Base-by-base conservation (phyloP, 2,888 invertebrate genomes). In the Gortyna flavago region DNA sequence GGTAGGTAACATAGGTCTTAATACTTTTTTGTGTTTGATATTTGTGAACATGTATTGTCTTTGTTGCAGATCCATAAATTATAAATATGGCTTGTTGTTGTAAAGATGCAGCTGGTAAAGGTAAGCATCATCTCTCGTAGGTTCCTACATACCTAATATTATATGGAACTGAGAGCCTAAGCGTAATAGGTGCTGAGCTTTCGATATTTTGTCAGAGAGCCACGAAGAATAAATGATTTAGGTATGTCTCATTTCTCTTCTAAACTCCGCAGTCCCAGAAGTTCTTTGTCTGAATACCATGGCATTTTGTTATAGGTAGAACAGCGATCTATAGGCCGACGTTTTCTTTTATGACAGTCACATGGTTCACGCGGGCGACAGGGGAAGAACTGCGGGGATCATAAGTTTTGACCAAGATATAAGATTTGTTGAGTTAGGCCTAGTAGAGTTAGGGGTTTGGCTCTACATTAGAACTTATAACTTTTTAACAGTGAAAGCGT, bases 61-160 rank as follows among this genome's bases (percentile, higher is more conserved):
- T 51, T 73, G 38, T 83, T 84, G 48, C 77, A 86, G 84, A 57
- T 78, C 35, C 21, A 44, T 51, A 59, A 67, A 25, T 66, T 32
- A n/a, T 51, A 54, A 85, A 73, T 48, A 90, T 90, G 90, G 85
- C 90, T 35, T 90, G 90, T 80, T 89, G 87, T 71, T 91, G 90
- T 84, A 88, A 84, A 79, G 11, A 86, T 73, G 7, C 59, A 54
- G n/a, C 70, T 62, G 85, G 90, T 73, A 82, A 65, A 84, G 61
- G 86, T 87, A 69, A 84, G 81, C 81, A 75, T 16, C 13, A 62
- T 51, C 9, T 68, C 9, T 35, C 32, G 21, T 29, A 29, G 72
- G 9, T 77, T 41, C 51, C n/a, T 75, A n/a, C 11, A 32, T 32
- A 68, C 51, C 21, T 32, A 38, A 38, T 67, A 48, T 29, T 41